Evolutionary conservation across 2,797 vertebrate genomes (phyloP).

Genomic region (Acipenser transmontanus): DNA sequence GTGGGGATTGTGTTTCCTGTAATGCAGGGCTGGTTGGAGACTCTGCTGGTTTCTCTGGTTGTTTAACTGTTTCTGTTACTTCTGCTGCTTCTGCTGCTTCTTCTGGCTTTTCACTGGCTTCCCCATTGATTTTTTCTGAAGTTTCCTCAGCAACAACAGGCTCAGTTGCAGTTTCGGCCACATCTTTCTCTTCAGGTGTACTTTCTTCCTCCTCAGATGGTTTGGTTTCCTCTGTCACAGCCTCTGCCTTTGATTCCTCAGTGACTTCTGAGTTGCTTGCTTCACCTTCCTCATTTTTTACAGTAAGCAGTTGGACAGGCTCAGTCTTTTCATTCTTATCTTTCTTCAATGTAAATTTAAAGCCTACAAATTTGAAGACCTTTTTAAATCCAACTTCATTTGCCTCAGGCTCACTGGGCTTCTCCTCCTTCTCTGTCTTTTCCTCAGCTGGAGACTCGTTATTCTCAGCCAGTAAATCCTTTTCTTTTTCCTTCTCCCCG

Average conservation of each 20-base stretch:
- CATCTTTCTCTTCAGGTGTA: constrained; percentile 37
- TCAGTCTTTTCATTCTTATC: constrained; percentile 87
- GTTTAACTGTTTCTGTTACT: constrained; percentile 35
- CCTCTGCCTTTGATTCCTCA: constrained; percentile 11
- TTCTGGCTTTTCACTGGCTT: constrained; percentile 26
- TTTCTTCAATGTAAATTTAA: constrained; percentile 94
- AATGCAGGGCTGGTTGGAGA: constrained; percentile 50
- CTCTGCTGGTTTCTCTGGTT: constrained; percentile 35
- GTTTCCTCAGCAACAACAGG: constrained; percentile 34
- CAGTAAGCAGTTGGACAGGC: constrained; percentile 80
- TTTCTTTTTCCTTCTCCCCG: constrained; percentile 59
- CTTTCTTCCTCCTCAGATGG: too few relatives aligned
- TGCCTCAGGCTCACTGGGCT: constrained; percentile 51
- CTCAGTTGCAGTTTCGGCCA: constrained; percentile 37
- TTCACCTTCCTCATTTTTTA: constrained; percentile 72
- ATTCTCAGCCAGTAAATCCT: constrained; percentile 50
- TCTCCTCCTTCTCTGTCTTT: constrained; percentile 53
- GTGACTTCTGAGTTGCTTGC: constrained; percentile 41
- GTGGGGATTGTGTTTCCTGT: constrained; percentile 69
- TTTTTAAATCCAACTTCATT: constrained; percentile 94
- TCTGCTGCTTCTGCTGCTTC: constrained; percentile 47
- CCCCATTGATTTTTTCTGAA: constrained; percentile 29
- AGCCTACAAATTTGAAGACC: constrained; percentile 92
- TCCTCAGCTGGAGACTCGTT: constrained; percentile 62
- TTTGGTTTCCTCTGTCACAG: too few relatives aligned